Evolutionary conservation across 1,140 invertebrate species (phyloP).

Genomic region (Hormaphis cornu): DNA sequence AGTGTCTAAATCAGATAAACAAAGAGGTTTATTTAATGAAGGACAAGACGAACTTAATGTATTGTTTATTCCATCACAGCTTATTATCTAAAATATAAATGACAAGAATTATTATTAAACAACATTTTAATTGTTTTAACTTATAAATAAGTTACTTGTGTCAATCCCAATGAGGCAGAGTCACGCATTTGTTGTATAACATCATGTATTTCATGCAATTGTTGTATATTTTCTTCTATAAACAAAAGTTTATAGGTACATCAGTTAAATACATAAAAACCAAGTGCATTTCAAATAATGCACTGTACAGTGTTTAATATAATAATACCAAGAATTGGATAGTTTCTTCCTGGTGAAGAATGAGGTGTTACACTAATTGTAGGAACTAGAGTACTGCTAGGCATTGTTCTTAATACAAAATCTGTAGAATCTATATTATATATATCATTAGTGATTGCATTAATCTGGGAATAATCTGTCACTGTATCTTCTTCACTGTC

Average conservation of each 20-base stretch:
- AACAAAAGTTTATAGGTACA: constrained; percentile 3
- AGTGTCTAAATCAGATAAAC: constrained; percentile 45
- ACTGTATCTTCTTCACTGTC: constrained; percentile 60
- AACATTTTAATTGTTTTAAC: background rate
- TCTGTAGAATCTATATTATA: constrained; percentile 37
- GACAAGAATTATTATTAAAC: background rate
- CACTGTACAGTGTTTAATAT: too few relatives aligned
- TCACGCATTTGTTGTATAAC: constrained; percentile 66
- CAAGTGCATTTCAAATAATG: too few relatives aligned
- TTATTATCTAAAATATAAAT: constrained; percentile 19
- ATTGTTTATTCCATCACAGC: constrained; percentile 36
- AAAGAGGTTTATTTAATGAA: constrained; percentile 49
- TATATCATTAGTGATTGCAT: constrained; percentile 37
- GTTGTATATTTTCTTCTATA: constrained; percentile 63
- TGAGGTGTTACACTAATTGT: constrained; percentile 79
- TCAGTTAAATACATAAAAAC: background rate
- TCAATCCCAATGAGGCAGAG: constrained; percentile 42
- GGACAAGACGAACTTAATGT: constrained; percentile 67
- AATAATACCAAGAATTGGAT: constrained; percentile 50
- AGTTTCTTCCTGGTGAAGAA: constrained; percentile 58
- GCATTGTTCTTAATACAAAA: constrained; percentile 37
- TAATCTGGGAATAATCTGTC: constrained; percentile 48
- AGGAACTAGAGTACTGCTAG: constrained; percentile 52
- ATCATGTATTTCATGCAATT: constrained; percentile 63
- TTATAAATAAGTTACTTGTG: constrained; percentile 33